These are phyloP conservation scores for Ariopsis seemanni DNA, from an alignment of 2,113 vertebrate species.

Conservation along the genomic window DNA sequence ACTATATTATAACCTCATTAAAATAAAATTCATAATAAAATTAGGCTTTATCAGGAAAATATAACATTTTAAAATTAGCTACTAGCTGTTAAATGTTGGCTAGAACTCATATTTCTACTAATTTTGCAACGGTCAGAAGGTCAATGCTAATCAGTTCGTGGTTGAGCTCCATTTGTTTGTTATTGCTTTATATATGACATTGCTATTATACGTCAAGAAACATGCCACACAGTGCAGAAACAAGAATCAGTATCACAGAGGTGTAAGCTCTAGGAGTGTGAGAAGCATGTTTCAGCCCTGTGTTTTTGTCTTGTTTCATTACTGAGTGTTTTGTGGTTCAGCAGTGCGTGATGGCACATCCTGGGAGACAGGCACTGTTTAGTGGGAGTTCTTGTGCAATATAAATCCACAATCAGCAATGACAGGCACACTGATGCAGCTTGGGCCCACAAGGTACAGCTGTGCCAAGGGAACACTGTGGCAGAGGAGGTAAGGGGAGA, in stretches of 20 bases:
- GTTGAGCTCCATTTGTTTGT: slow-evolving; percentile 8
- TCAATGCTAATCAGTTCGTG: background rate
- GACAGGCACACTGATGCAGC: slow-evolving; percentile 48
- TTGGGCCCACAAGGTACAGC: slow-evolving; percentile 40
- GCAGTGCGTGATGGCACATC: slow-evolving; percentile 53
- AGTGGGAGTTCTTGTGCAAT: slow-evolving; percentile 50
- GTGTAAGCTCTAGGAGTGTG: slow-evolving; percentile 38
- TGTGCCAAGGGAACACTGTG: slow-evolving; percentile 29
- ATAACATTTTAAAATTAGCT: background rate
- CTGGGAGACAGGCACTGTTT: slow-evolving; percentile 50
- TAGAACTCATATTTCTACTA: background rate
- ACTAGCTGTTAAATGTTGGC: background rate
- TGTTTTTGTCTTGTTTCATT: slow-evolving; percentile 59
- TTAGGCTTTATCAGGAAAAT: background rate
- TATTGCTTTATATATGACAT: slow-evolving; percentile 25
- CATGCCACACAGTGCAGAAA: slow-evolving; percentile 36
- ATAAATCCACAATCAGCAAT: slow-evolving; percentile 52
- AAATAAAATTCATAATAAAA: slow-evolving; percentile 30
- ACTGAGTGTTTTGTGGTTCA: slow-evolving; percentile 54
- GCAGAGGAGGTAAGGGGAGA: slow-evolving; percentile 20
- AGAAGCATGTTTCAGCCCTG: slow-evolving; percentile 43
- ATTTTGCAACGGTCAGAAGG: background rate
- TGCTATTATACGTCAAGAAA: slow-evolving; percentile 39
- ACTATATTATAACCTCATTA: slow-evolving; percentile 35
- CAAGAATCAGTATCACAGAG: slow-evolving; percentile 34